These are phyloP conservation scores for Amphilophus citrinellus DNA, from an alignment of 2,113 vertebrate genomes.

Conservation along the genomic window DNA sequence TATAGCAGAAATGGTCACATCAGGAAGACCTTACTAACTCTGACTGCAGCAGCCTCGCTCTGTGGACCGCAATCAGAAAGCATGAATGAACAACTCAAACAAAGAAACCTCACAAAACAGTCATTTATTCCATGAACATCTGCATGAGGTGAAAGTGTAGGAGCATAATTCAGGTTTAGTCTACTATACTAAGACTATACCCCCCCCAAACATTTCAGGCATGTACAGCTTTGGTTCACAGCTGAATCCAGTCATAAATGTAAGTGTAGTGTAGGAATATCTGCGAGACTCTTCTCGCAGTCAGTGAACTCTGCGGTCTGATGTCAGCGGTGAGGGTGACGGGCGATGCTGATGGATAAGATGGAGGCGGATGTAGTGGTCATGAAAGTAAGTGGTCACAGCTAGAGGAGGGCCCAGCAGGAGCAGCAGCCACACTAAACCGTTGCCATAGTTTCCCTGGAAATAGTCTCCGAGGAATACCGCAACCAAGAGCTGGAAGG, in stretches of 20 bases:
- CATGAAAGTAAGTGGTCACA: slow-evolving; percentile 61
- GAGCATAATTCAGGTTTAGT: neutral
- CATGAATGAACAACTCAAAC: neutral
- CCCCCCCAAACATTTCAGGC: neutral
- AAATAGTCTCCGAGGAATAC: slow-evolving; percentile 56
- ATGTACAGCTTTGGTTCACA: neutral
- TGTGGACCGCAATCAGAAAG: neutral
- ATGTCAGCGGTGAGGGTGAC: neutral
- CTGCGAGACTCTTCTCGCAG: neutral
- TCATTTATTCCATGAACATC: slow-evolving; percentile 16
- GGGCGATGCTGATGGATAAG: neutral
- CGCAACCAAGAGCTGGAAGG: slow-evolving; percentile 42
- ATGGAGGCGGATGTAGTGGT: slow-evolving; percentile 43
- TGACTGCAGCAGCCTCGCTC: neutral
- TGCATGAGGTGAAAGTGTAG: neutral
- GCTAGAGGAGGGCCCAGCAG: slow-evolving; percentile 53
- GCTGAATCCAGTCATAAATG: neutral
- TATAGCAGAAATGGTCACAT: neutral
- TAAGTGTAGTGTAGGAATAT: neutral
- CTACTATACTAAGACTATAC: no score
- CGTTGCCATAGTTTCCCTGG: slow-evolving; percentile 59
- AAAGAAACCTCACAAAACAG: neutral
- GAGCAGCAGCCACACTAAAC: slow-evolving; percentile 57
- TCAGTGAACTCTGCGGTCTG: neutral
- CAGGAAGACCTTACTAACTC: neutral